Percentiles rank a stretch among this genome's conserved stretches.
Evolutionary conservation across 2,888 invertebrate genomes (phyloP).

Genomic region (Pachycephus smyrnensis): DNA sequence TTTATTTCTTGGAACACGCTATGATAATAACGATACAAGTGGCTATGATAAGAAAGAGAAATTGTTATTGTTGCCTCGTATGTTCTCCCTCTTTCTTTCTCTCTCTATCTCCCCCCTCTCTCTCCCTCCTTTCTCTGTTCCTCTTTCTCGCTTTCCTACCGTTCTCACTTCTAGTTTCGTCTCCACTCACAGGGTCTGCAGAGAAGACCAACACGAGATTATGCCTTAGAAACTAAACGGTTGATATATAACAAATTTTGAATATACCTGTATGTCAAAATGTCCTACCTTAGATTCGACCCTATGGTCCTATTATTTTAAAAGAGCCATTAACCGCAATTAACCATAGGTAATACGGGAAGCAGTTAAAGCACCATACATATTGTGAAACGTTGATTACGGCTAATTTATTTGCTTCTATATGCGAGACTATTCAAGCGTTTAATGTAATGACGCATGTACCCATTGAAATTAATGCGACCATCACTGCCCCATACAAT

Average conservation of each 20-base stretch:
- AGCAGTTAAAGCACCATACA: neutral
- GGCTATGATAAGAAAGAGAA: neutral
- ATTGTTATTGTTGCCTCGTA: neutral
- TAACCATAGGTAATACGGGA: neutral
- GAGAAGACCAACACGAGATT: neutral
- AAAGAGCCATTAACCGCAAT: neutral
- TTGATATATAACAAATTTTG: neutral
- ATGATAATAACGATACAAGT: neutral
- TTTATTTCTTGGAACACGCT: neutral
- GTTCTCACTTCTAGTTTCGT: too few relatives aligned
- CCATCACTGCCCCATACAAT: conserved; percentile 35
- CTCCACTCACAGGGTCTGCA: too few relatives aligned
- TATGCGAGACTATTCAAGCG: conserved; percentile 43
- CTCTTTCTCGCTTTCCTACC: too few relatives aligned
- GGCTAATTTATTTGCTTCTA: conserved; percentile 45
- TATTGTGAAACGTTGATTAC: conserved; percentile 39
- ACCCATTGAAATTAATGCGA: conserved; percentile 40
- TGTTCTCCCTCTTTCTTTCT: neutral
- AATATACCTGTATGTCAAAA: neutral
- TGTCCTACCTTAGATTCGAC: neutral
- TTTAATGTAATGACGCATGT: conserved; percentile 48
- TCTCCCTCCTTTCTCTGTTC: too few relatives aligned
- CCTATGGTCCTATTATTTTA: neutral
- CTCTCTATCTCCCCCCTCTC: too few relatives aligned
- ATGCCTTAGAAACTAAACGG: neutral